Base-by-base conservation (phyloP, 2,113 vertebrate species). In the Varanus salvator region DNA sequence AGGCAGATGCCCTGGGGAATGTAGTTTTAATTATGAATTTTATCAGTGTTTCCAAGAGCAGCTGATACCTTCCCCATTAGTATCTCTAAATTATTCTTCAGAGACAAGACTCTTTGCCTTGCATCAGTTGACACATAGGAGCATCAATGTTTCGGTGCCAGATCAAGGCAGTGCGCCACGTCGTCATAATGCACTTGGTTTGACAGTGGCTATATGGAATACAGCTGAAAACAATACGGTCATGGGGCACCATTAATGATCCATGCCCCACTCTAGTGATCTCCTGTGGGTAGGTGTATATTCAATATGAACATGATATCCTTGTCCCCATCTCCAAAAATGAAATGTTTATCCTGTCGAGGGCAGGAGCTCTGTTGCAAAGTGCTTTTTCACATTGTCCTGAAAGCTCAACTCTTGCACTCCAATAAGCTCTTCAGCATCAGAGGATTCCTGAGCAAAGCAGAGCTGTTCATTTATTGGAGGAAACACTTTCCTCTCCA, bases 41-140 rank as follows among this genome's bases (percentile, higher is more conserved):
- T 82, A 84, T 91, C 77, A 74, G 12, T 21, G 74, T 90, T 93
- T 88, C 92, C 74, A 89, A 34, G 71, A 92, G 50, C 85, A 93
- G 84, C 80, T 87, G 83, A 91, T 87, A 77, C 21, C 9, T 72
- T n/a, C 19, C 0, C 54, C 75, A 0, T 75, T 86, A 7, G 80
- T 17, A 64, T 88, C 64, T 91, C 91, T 83, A 87, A 89, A 25
- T 88, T 80, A 75, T 15, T 6, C 38, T 83, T 68, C 86, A 92
- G 68, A 50, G 64, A 87, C 3, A 3, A 64, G 76, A 21, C 64
- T 34, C 31, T 8, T 81, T 90, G 29, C 72, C 8, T 91, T 72
- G 82, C 31, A 27, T 85, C n/a, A 66, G 15, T 12, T 84, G 64
- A 84, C 66, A 12, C 50, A 54, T 87, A 50, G 81, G 23, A 93